Base-by-base conservation (phyloP, 2,797 vertebrate genomes). In the Acrossocheilus wenchowensis region DNA sequence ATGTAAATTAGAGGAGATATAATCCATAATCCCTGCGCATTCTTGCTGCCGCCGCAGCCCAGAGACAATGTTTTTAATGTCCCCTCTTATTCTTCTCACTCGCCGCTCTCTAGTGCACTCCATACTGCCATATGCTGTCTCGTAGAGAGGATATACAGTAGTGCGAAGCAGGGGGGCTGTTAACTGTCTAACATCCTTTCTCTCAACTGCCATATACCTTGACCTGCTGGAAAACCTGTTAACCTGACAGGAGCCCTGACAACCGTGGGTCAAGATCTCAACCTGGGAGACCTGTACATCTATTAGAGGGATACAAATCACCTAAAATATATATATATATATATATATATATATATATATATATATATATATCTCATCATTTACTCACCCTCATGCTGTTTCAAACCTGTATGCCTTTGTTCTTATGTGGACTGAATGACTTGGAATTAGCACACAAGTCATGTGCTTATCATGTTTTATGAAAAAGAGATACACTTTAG, bases 1-100 rank as follows among this genome's bases (percentile, higher is more conserved):
- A 94, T 93, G 92, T 93, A 92, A 92, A 90, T 93, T 84, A 86
- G 88, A 89, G 89, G 85, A 91, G 91, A 91, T 85, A 80, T 93
- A 93, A 93, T 95, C 92, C 91, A 66, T 91, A 93, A 93, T 92
- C 88, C 89, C 84, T 64, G 72, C 12, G 57, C 88, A 84, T 89
- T 88, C 89, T 72, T 84, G 68, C 84, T 34, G 43, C 71, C 41
- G 43, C 79, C 52, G 45, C 23, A 26, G 81, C 75, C 77, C 68
- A 84, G 68, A 88, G 87, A 86, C 84, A 48, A 69, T 84, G 77
- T 89, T 89, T 87, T 88, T 90, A 88, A 90, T 79, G 82, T 84
- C 41, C 69, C 17, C 50, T 39, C 81, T 45, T 43, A 50, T 64
- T 86, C 34, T 50, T 17, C 17, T 68, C 17, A 17, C 15, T 34